Base-by-base conservation (phyloP, 53 echinoderm and acorn worm species). In the Luidia sarsii region DNA sequence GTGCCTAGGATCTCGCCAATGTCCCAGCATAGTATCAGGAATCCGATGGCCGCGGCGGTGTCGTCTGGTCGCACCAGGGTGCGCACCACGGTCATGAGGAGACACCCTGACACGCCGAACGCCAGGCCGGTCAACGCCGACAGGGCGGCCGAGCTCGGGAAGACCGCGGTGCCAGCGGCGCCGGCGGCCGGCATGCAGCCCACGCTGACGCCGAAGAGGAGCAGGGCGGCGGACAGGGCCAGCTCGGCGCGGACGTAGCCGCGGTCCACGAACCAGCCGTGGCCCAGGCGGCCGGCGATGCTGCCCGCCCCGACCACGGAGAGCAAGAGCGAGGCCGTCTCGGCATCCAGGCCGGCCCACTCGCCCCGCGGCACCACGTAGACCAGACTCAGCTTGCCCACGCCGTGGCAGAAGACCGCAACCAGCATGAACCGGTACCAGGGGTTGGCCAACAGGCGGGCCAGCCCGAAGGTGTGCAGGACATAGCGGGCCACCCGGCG, bases 391-490 rank as follows among this genome's bases (percentile, higher is more conserved):
- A n/a, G 11, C 21, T 21, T 32, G 6, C 50, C 70, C 10, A 31
- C 39, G 15, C 23, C 70, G 7, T 50, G 50, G 4, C 28, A 20
- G 6, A 70, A 31, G 18, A 33, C 50, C 27, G n/a, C 50, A 4
- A 49, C 1, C 14, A 19, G 24, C 51, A 70, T 3, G 13, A 51
- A 13, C 0, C 31, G 28, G 33, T 28, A 70, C 1, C 18, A 16
- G 30, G 16, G 33, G 6, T 70, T 70, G 7, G 18, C 20, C 16
- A 19, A 28, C 24, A 70, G 70, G 50, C 70, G 70, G 19, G 31
- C 30, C 32, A 70, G 51, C 8, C 70, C 70, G 33, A 50, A 70
- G 18, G 70, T 70, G 15, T 70, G 50, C 14, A 70, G 33, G 6
- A 70, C 3, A n/a, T 57, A 74, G n/a, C 38, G 30, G 18, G 56